A percentile compares a stretch with the other conserved stretches of the same genome.
Conservation (phyloP, 92 coral and sea anemone genomes). For the Nematostella vectensis region DNA sequence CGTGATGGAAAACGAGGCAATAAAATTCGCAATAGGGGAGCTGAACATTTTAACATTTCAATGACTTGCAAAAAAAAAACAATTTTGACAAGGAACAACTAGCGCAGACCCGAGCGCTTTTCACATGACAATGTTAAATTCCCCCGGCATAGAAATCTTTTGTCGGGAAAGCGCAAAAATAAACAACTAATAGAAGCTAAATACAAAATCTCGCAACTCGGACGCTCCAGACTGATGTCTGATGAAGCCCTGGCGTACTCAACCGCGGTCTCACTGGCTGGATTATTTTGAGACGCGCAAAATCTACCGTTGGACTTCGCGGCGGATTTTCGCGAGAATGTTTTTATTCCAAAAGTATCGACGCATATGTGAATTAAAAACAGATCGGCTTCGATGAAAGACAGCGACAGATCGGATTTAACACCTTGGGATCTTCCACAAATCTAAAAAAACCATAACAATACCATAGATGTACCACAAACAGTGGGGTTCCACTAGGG, state of each 20-base stretch:
- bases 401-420: conserved; percentile 9
- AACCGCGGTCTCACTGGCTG: no score
- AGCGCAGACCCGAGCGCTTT: no score
- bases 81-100: no score
- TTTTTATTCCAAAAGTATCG: conserved; percentile 3
- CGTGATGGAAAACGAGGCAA: neutral
- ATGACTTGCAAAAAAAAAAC: neutral
- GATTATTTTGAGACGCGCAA: no score
- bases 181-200: no score
- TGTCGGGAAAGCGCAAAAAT: no score
- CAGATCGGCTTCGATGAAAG: conserved; percentile 27
- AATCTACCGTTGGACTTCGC: no score
- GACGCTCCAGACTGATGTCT: no score
- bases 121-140: no score
- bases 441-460: neutral
- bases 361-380: neutral
- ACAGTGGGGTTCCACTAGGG: neutral
- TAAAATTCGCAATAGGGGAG: neutral
- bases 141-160: no score
- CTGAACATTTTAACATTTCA: neutral
- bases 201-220: no score
- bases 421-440: conserved; percentile 19
- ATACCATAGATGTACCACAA: neutral
- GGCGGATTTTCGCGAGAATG: neutral
- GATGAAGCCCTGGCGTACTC: no score